These are phyloP conservation scores for Volucella inanis DNA, from an alignment of 2,888 invertebrate species.

Conservation along the genomic window DNA sequence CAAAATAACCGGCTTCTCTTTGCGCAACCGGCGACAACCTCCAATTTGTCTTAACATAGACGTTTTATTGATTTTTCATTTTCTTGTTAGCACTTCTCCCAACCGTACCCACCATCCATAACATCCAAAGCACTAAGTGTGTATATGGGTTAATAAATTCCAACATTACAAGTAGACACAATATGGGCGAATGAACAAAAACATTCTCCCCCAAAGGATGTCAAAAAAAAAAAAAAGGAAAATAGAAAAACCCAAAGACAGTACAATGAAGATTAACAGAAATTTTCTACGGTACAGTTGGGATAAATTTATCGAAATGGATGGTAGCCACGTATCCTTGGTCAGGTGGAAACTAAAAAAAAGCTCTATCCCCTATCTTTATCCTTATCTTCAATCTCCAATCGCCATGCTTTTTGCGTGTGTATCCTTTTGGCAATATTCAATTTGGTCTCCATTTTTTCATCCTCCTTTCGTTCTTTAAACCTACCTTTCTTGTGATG, in stretches of 20 bases:
- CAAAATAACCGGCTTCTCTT: slow-evolving; percentile 28
- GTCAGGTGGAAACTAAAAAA: slow-evolving; percentile 43
- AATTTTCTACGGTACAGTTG: slow-evolving; percentile 53
- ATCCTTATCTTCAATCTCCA: background rate
- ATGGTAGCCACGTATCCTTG: background rate
- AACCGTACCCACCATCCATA: slow-evolving; percentile 6
- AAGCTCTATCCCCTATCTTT: slow-evolving; percentile 32
- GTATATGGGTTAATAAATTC: slow-evolving; percentile 71
- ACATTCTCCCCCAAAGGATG: background rate
- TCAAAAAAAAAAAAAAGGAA: background rate
- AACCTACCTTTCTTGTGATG: slow-evolving; percentile 29
- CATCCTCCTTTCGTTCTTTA: slow-evolving; percentile 3
- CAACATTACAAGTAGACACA: slow-evolving; percentile 54
- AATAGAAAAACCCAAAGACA: slow-evolving; percentile 9
- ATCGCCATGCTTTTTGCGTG: background rate
- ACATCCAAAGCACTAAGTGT: slow-evolving; percentile 23
- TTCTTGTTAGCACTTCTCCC: slow-evolving; percentile 9
- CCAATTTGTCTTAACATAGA: slow-evolving; percentile 61
- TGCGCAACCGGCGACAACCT: slow-evolving; percentile 22
- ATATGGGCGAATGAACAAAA: slow-evolving; percentile 2
- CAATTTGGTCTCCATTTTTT: slow-evolving; percentile 27
- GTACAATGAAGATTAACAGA: no score
- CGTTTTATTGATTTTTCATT: slow-evolving; percentile 65
- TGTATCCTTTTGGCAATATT: slow-evolving; percentile 53
- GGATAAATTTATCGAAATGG: slow-evolving; percentile 18